These are phyloP conservation scores for Drosophila sechellia DNA, from an alignment of 1,140 invertebrate genomes.

Conservation along the genomic window DNA sequence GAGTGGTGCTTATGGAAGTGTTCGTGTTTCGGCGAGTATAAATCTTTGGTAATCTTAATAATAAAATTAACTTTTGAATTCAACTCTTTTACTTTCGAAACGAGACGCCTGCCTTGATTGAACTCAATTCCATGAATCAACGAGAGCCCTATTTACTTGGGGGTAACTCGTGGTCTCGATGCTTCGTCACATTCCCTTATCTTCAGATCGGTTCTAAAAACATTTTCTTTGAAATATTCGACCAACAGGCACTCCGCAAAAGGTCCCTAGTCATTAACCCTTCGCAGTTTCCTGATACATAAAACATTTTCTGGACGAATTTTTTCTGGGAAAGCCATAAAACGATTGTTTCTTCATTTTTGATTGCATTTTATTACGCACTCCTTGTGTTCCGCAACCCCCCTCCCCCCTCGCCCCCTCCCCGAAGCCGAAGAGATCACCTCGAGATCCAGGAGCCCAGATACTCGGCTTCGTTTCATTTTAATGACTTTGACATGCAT, in stretches of 20 bases:
- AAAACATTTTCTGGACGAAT: conserved; percentile 54
- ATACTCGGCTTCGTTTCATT: conserved; percentile 32
- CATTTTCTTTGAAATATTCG: conserved; percentile 39
- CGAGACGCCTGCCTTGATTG: too few species aligned
- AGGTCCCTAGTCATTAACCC: conserved; percentile 58
- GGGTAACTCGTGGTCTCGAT: neutral
- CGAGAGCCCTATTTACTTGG: neutral
- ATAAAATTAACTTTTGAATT: too few species aligned
- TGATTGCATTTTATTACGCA: conserved; percentile 60
- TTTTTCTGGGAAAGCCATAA: conserved; percentile 65
- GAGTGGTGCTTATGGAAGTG: neutral
- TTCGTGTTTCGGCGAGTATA: neutral
- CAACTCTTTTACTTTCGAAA: too few species aligned
- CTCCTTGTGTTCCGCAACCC: conserved; percentile 48
- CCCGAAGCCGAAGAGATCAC: conserved; percentile 24
- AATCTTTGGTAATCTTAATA: too few species aligned
- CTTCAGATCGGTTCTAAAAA: conserved; percentile 9
- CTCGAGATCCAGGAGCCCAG: conserved; percentile 48
- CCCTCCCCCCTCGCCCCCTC: too few species aligned
- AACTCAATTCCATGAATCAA: neutral
- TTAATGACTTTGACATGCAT: conserved; percentile 77
- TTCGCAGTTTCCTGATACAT: conserved; percentile 60
- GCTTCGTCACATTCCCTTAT: conserved; percentile 12
- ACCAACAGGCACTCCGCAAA: conserved; percentile 5
- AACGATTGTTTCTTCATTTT: conserved; percentile 49